Evolutionary conservation across 1,140 invertebrate genomes (phyloP), one percentile per base, ranked within the genome.

Genomic region (Heliothis subflexa): DNA sequence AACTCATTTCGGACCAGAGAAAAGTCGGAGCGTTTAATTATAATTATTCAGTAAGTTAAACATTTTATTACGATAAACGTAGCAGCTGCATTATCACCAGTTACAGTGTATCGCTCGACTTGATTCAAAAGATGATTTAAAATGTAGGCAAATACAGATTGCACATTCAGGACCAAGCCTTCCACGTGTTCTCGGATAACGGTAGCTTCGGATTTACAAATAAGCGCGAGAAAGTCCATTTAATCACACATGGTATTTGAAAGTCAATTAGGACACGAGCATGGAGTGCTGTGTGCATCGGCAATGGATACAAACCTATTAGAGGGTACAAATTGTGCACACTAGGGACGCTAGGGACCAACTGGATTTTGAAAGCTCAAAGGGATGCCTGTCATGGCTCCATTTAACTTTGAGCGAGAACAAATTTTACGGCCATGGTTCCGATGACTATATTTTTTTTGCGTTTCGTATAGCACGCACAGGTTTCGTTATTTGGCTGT

Each of bases 371-470:
- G 25, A 59, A 66, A 70, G 68, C 50, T 79, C 68, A 79, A 79
- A 79, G 74, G 73, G 18, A 66, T 57, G 40, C 21, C 45, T 49
- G 55, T 57, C 68, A 54, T 47, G 68, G 21, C 78, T 52, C 81
- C 54, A 79, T 79, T 82, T 79, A 71, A 77, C 74, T 73, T 47
- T 52, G 59, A 73, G 49, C 28, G 72, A 33, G 33, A 13, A 66
- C 21, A 14, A 78, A 21, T 52, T 62, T 40, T 10, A 61, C 33
- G 52, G 28, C 10, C 13, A 28, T 7, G 21, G 49, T 71, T 9
- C 1, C 2, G 21, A 14, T 12, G 25, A 28, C 25, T 28, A 14
- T 61, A 14, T 28, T 40, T 9, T 40, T 40, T 25, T 61, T 55
- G 16, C 54, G 18, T 18, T 55, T 11, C 18, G 11, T 55, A 18